These are phyloP conservation scores for Caenorhabditis sp. DNA, from an alignment of 2,888 invertebrate species.

Conservation along the genomic window DNA sequence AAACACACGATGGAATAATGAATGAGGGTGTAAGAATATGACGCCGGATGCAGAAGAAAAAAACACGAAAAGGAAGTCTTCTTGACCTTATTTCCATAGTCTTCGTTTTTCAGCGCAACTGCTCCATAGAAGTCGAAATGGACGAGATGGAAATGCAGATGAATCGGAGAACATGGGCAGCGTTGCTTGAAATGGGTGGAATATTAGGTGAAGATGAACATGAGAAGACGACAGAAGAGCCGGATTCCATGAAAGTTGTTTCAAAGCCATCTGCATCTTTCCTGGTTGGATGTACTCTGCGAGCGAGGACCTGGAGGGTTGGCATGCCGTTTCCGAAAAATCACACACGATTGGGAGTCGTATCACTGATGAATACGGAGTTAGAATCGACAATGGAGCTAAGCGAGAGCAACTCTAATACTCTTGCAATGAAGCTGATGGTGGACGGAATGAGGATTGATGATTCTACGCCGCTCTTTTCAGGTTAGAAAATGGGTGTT, in stretches of 20 bases:
- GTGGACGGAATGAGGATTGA: conserved; percentile 72
- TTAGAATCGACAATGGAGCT: conserved; percentile 69
- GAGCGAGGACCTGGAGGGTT: conserved; percentile 57
- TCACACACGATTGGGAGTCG: conserved; percentile 71
- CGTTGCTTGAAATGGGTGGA: conserved; percentile 95
- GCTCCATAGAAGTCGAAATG: conserved; percentile 72
- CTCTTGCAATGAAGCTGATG: conserved; percentile 70
- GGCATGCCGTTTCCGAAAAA: conserved; percentile 79
- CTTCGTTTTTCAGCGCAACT: conserved; percentile 70
- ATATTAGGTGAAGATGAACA: conserved; percentile 76
- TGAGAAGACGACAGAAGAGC: conserved; percentile 35
- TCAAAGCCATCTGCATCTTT: conserved; percentile 21
- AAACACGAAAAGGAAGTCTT: conserved; percentile 1
- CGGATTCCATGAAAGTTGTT: neutral
- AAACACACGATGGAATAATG: conserved; percentile 45
- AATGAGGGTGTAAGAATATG: conserved; percentile 44
- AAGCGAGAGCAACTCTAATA: conserved; percentile 68
- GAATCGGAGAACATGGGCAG: conserved; percentile 95
- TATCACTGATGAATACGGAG: conserved; percentile 69
- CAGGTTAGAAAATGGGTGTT: conserved; percentile 36
- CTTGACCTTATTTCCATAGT: conserved; percentile 10
- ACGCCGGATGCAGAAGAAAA: conserved; percentile 18
- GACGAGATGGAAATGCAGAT: conserved; percentile 88
- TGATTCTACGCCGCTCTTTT: conserved; percentile 77
- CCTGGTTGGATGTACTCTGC: conserved; percentile 40